phyloP scores from a whole-genome alignment of 2,888 invertebrate species.

The Synanthedon vespiformis region DNA sequence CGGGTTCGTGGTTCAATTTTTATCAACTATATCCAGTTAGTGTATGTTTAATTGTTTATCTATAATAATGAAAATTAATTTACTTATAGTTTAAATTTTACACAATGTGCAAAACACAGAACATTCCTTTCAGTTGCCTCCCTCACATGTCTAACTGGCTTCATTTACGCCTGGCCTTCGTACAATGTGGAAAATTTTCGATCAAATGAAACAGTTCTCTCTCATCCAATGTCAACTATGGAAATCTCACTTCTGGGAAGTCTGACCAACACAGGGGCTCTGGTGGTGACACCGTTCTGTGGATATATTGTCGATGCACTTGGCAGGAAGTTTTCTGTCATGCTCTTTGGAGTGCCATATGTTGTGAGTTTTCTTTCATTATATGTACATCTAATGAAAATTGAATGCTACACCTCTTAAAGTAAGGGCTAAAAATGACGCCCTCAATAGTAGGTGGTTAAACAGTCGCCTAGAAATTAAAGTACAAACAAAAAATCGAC shows the following conservation, averaged over 20 bases:
- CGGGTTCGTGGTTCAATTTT: slow-evolving; percentile 8
- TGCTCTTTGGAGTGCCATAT: slow-evolving; percentile 10
- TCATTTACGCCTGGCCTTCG: slow-evolving; percentile 11
- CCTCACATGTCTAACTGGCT: slow-evolving; percentile 7
- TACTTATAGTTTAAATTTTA: not conserved
- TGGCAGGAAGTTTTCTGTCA: slow-evolving; percentile 8
- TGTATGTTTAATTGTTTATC: too few relatives aligned
- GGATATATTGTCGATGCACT: slow-evolving; percentile 6
- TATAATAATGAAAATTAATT: not conserved
- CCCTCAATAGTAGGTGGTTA: not conserved
- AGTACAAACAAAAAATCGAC: not conserved
- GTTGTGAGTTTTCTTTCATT: slow-evolving; percentile 5
- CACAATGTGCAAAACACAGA: not conserved
- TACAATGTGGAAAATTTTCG: slow-evolving; percentile 6
- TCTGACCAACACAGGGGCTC: slow-evolving; percentile 7
- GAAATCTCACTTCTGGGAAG: slow-evolving; percentile 8
- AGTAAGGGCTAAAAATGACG: not conserved
- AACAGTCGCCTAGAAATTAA: not conserved
- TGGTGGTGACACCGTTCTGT: slow-evolving; percentile 9
- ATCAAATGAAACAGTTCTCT: slow-evolving; percentile 7
- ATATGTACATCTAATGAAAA: not conserved
- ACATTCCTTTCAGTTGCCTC: slow-evolving; percentile 8
- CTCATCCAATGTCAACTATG: slow-evolving; percentile 5
- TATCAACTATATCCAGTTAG: slow-evolving; percentile 12
- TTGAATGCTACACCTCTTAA: not conserved